Evolutionary conservation across 92 coral and sea anemone genomes (phyloP).

Genomic region (Zoanthus gigantus): DNA sequence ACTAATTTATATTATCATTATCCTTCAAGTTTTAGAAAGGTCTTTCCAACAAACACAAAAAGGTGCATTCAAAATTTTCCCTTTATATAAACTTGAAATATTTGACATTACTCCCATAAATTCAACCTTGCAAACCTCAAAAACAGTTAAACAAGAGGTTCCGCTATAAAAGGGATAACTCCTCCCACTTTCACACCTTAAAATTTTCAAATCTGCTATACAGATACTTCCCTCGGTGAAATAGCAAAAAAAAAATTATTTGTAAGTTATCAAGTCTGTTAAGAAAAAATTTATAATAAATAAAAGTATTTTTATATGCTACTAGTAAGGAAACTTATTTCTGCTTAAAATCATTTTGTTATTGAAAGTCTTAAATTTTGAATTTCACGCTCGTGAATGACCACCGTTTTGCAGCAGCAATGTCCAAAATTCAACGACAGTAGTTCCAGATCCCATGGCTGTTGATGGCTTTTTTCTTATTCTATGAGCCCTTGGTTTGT

Average conservation of each 20-base stretch:
- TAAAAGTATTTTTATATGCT: slow-evolving; percentile 2
- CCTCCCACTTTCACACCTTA: slow-evolving; percentile 10
- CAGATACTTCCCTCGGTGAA: not conserved
- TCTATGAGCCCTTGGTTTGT: slow-evolving; percentile 10
- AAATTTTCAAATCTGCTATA: slow-evolving; percentile 6
- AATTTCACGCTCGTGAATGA: not conserved
- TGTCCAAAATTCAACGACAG: not conserved
- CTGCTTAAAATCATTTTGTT: slow-evolving; percentile 3
- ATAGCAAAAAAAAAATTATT: not conserved
- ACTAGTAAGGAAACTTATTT: slow-evolving; percentile 1
- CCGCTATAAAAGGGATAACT: not conserved
- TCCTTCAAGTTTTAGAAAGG: too few species aligned
- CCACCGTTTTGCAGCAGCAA: slow-evolving; percentile 6
- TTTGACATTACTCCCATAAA: too few species aligned
- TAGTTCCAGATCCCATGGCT: slow-evolving; percentile 19
- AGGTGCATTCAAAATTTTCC: too few species aligned
- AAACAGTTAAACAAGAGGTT: not conserved
- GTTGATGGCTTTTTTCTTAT: slow-evolving; percentile 2
- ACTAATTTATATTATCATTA: too few species aligned
- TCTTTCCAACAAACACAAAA: too few species aligned
- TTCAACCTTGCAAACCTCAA: too few species aligned
- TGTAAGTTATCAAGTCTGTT: slow-evolving; percentile 14
- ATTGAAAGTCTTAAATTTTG: slow-evolving; percentile 5
- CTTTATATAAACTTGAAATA: too few species aligned
- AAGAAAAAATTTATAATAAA: not conserved